Percentiles rank a stretch among this genome's conserved stretches.
phyloP scores from a whole-genome alignment of 1,140 invertebrate species.

The Scaptodrosophila lebanonensis region DNA sequence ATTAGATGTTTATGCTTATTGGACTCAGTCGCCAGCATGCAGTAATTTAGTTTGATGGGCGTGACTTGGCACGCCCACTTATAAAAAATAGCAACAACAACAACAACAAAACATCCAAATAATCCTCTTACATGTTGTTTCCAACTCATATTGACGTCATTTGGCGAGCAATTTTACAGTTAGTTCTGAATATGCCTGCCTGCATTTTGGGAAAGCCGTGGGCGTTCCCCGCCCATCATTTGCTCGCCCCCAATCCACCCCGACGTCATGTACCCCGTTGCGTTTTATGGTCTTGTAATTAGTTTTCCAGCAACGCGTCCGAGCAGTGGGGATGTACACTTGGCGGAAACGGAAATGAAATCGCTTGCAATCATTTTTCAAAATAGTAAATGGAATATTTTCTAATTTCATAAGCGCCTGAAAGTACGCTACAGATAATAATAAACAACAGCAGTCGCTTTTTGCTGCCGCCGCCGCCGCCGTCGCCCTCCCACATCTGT shows the following conservation, averaged over 20 bases:
- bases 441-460: conserved; percentile 55
- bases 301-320: conserved; percentile 43
- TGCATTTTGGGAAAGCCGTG: neutral
- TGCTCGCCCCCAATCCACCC: conserved; percentile 12
- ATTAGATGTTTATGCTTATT: conserved; percentile 22
- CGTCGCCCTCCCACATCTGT: no score
- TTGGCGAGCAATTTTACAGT: no score
- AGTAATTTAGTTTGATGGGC: conserved; percentile 73
- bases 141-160: no score
- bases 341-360: conserved; percentile 61
- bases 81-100: neutral
- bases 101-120: conserved; percentile 36
- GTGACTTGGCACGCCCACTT: conserved; percentile 48
- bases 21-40: conserved; percentile 1
- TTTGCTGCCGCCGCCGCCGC: no score
- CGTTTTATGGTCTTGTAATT: conserved; percentile 72
- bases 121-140: conserved; percentile 56
- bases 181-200: no score
- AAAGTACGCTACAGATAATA: conserved; percentile 47
- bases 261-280: no score
- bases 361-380: conserved; percentile 73
- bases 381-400: conserved; percentile 72
- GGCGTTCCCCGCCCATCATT: conserved; percentile 21
- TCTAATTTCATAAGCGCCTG: conserved; percentile 63
- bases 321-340: neutral